Conservation (phyloP, 2,888 invertebrate genomes). For the Smittia sp. region DNA sequence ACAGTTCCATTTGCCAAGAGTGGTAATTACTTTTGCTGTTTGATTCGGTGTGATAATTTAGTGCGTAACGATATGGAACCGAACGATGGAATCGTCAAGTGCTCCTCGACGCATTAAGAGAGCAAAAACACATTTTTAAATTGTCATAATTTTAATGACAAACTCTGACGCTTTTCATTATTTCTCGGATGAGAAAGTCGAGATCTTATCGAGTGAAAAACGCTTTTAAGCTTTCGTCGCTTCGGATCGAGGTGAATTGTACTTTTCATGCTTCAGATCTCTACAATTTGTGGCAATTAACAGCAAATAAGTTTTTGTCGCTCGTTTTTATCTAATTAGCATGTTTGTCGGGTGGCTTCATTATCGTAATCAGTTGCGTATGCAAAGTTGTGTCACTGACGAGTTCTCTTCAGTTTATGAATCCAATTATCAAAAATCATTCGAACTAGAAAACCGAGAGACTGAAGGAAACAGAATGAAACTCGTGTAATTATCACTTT, state of each 20-base stretch:
- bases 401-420: slow-evolving; percentile 2
- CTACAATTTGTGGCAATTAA: slow-evolving; percentile 21
- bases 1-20: slow-evolving; percentile 1
- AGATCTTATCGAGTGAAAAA: slow-evolving; percentile 25
- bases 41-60: slow-evolving; percentile 15
- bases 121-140: slow-evolving; percentile 1
- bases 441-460: background rate
- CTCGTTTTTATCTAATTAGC: slow-evolving; percentile 11
- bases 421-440: slow-evolving; percentile 15
- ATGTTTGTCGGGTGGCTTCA: background rate
- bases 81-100: background rate
- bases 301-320: slow-evolving; percentile 1
- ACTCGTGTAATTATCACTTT: slow-evolving; percentile 13
- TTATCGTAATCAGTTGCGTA: slow-evolving; percentile 16
- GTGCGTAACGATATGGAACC: slow-evolving; percentile 23
- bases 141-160: slow-evolving; percentile 23
- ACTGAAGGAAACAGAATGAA: background rate
- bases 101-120: background rate
- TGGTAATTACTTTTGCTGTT: slow-evolving; percentile 9
- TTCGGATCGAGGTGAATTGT: background rate
- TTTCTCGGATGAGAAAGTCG: background rate
- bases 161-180: slow-evolving; percentile 13
- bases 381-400: background rate
- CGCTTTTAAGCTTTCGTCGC: background rate
- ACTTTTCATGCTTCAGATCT: background rate